Conservation (phyloP, 37 sponge, comb jelly and placozoan genomes). For the Beroe forskalii region DNA sequence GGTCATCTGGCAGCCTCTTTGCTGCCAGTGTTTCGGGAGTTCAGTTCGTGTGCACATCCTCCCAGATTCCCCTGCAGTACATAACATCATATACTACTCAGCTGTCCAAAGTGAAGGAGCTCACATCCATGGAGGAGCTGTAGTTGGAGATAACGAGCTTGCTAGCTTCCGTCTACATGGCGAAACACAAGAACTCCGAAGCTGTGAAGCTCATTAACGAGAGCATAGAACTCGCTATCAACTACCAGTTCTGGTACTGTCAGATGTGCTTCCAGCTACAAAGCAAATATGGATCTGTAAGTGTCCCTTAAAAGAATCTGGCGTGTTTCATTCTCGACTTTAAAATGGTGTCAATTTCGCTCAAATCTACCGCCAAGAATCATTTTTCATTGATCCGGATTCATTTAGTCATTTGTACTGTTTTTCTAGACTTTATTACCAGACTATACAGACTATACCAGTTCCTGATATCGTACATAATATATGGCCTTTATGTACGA, state of each 20-base stretch:
- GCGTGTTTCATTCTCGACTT: neutral
- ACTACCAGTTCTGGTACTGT: slow-evolving; percentile 62
- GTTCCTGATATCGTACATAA: too few species aligned
- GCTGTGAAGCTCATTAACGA: slow-evolving; percentile 23
- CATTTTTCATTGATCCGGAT: too few species aligned
- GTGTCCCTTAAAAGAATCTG: too few species aligned
- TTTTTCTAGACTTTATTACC: too few species aligned
- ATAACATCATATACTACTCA: too few species aligned
- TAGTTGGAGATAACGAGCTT: slow-evolving; percentile 42
- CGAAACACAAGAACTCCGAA: neutral
- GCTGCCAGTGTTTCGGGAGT: too few species aligned
- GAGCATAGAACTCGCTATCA: slow-evolving; percentile 50
- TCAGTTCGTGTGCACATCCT: too few species aligned
- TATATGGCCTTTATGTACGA: too few species aligned
- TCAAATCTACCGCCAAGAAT: neutral
- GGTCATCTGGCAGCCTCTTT: too few species aligned
- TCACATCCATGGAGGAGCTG: slow-evolving; percentile 41
- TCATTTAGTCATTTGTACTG: too few species aligned
- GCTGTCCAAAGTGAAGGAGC: slow-evolving; percentile 10
- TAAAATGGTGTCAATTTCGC: neutral
- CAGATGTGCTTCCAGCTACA: slow-evolving; percentile 38
- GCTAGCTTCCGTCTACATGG: slow-evolving; percentile 41
- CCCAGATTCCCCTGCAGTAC: too few species aligned
- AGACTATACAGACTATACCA: too few species aligned
- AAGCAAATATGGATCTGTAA: neutral